Base-by-base conservation (phyloP, 2,888 invertebrate genomes). In the Heliconius ismenius region DNA sequence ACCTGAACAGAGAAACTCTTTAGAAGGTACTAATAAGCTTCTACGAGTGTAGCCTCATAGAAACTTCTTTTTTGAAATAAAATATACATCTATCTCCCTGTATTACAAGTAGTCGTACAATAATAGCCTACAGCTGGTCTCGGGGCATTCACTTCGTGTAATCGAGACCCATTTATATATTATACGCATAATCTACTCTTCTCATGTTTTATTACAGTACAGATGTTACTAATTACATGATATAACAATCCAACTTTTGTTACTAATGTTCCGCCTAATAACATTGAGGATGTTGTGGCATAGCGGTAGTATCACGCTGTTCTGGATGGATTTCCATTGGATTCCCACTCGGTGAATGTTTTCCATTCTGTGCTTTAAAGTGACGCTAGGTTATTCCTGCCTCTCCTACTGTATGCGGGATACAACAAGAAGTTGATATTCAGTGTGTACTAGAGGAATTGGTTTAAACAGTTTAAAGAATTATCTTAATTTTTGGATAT, bases 91-190 rank as follows among this genome's bases (percentile, higher is more conserved):
- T 11, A 32, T 39, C 78, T 63, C 18, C 60, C 78, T 79, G 67
- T 77, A 39, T 18, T 54, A 43, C 18, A 65, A 64, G 60, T 58
- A 24, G 77, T 24, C 24, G 72, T 73, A 62, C 63, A 75, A 79
- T 75, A 72, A 77, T 79, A 77, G 74, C 65, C 28, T 76, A 72
- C 39, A 63, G 70, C 36, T 49, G 62, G 39, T 68, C 54, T 75
- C 76, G 62, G 78, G 72, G 77, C 78, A 26, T 77, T 79, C 77
- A 75, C 72, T 74, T 77, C 26, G 39, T 54, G 70, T 39, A 68
- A 75, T 49, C 68, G 75, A 68, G 36, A 67, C 18, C 26, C 73
- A 73, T 62, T 73, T 39, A 24, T 60, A 62, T 21, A 73, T 73
- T 63, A 73, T 4, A 63, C 73, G 73, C 60, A 73, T 63, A n/a